These are phyloP conservation scores for Gymnothorax reevesii DNA, from an alignment of 2,797 vertebrate species.

Conservation along the genomic window DNA sequence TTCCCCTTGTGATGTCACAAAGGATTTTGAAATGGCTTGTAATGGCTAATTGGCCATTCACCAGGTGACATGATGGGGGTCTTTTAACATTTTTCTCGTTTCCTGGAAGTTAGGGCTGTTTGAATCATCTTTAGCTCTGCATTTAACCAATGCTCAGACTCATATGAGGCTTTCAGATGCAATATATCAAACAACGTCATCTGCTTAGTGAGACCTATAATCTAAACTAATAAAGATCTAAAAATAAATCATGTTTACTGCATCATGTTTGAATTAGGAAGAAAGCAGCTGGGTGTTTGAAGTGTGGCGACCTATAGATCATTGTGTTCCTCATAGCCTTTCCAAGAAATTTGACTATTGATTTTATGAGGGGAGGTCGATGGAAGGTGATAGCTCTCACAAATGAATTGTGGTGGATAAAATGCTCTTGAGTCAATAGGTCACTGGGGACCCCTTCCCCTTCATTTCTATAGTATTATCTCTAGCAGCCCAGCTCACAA, in stretches of 20 bases:
- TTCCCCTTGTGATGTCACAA: too few relatives aligned
- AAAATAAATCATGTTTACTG: not conserved
- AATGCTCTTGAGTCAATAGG: conserved; percentile 11
- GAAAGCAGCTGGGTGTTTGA: not conserved
- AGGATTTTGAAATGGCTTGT: too few relatives aligned
- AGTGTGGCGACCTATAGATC: not conserved
- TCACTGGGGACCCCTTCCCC: not conserved
- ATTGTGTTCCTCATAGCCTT: not conserved
- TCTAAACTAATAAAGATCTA: not conserved
- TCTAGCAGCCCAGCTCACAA: not conserved
- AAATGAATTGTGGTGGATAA: conserved; percentile 2
- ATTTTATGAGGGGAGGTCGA: conserved; percentile 9
- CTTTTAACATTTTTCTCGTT: too few relatives aligned
- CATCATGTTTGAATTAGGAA: not conserved
- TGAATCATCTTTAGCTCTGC: not conserved
- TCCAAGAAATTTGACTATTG: not conserved
- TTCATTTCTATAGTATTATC: not conserved
- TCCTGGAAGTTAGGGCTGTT: too few relatives aligned
- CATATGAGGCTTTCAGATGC: not conserved
- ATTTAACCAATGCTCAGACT: not conserved
- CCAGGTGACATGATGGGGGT: too few relatives aligned
- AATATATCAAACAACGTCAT: not conserved
- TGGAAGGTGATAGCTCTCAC: not conserved
- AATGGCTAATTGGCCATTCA: too few relatives aligned
- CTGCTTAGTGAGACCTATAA: not conserved